phyloP scores from a whole-genome alignment of 1,140 invertebrate genomes.

The Cherax quadricarinatus region DNA sequence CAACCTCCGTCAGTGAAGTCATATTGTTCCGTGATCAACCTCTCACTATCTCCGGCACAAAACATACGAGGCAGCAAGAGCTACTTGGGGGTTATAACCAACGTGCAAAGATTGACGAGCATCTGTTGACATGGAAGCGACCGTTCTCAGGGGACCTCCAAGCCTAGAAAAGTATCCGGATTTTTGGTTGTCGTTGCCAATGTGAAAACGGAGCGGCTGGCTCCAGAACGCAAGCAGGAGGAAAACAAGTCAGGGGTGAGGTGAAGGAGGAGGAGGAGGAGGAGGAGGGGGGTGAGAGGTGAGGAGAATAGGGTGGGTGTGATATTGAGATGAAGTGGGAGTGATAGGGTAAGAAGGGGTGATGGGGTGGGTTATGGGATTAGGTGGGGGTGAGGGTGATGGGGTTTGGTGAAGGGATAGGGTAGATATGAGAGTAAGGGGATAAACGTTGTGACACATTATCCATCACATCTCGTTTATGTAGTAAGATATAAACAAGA shows the following conservation, averaged over 20 bases:
- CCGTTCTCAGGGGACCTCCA: constrained; percentile 3
- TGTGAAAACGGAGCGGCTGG: constrained; percentile 2
- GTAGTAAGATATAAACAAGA: too few species aligned
- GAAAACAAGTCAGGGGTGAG: neutral
- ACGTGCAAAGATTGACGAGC: constrained; percentile 2
- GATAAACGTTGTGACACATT: too few species aligned
- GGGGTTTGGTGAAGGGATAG: too few species aligned
- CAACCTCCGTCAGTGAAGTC: neutral
- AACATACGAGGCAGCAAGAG: neutral
- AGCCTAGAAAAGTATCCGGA: neutral
- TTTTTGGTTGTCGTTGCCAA: neutral
- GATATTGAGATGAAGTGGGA: too few species aligned
- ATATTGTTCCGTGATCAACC: neutral
- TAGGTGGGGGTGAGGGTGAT: too few species aligned
- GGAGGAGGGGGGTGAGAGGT: neutral
- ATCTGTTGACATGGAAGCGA: constrained; percentile 22
- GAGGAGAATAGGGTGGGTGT: neutral
- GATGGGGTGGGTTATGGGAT: too few species aligned
- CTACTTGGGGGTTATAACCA: neutral
- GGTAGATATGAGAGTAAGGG: too few species aligned
- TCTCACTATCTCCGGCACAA: neutral
- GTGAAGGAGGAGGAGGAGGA: constrained; percentile 1
- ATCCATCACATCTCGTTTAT: too few species aligned
- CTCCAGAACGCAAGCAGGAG: neutral
- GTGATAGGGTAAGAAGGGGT: too few species aligned